Percentiles rank a stretch among this genome's conserved stretches.
Conservation (phyloP, 2,113 vertebrate species). For the Lycocorax pyrrhopterus region DNA sequence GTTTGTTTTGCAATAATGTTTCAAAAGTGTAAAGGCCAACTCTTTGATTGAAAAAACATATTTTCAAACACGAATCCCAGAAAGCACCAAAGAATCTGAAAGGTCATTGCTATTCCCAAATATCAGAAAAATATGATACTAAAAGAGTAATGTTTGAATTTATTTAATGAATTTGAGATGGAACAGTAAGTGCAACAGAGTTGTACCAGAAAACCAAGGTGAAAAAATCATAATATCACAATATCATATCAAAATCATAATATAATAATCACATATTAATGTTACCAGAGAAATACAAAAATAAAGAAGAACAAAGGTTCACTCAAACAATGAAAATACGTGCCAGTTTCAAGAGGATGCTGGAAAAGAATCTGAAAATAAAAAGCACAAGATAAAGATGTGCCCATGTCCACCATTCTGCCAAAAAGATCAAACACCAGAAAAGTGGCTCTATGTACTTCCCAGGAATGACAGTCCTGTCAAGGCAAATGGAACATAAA, state of each 20-base stretch:
- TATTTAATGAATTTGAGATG: background rate
- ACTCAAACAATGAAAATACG: background rate
- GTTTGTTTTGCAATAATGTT: background rate
- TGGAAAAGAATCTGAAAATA: background rate
- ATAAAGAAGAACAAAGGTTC: background rate
- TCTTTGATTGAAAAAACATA: background rate
- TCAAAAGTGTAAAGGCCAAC: background rate
- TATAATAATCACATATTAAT: background rate
- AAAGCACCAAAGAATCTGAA: background rate
- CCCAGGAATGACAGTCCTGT: background rate
- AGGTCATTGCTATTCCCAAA: background rate
- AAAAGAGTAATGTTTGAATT: background rate
- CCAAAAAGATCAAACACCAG: background rate
- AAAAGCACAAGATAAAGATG: background rate
- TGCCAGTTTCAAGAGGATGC: background rate
- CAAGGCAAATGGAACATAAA: background rate
- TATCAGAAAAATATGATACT: background rate
- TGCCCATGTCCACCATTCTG: background rate
- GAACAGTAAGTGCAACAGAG: background rate
- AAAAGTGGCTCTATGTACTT: background rate
- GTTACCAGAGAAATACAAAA: background rate
- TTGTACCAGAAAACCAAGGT: background rate
- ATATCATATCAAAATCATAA: background rate
- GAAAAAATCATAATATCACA: background rate
- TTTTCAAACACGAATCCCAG: background rate